Conservation (phyloP, 2,888 invertebrate genomes). For the Cotesia congregata region DNA sequence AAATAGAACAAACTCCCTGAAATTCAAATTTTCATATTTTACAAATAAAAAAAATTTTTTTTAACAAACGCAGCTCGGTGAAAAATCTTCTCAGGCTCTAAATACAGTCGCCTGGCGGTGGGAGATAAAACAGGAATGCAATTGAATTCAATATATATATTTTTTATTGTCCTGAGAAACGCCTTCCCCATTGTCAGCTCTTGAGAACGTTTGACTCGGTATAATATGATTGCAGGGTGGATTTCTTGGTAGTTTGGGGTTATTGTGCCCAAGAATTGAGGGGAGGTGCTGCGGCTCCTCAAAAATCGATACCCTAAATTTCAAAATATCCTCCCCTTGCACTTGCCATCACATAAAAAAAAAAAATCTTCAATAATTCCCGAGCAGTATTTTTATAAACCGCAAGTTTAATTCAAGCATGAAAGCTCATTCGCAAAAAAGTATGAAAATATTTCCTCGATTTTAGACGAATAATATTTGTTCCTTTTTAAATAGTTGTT, state of each 20-base stretch:
- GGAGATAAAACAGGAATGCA: slow-evolving; percentile 1
- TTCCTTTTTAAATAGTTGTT: too few relatives aligned
- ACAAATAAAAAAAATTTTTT: not conserved
- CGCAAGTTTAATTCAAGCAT: not conserved
- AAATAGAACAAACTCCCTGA: too few relatives aligned
- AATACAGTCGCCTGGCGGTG: not conserved
- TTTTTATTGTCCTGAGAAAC: slow-evolving; percentile 25
- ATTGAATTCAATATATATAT: slow-evolving; percentile 7
- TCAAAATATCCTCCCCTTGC: not conserved
- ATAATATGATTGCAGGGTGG: slow-evolving; percentile 68
- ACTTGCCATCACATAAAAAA: not conserved
- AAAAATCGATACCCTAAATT: slow-evolving; percentile 10
- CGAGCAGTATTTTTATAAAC: not conserved
- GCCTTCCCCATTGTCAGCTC: slow-evolving; percentile 47
- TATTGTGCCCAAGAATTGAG: slow-evolving; percentile 64
- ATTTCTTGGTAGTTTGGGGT: slow-evolving; percentile 68
- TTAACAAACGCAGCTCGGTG: not conserved
- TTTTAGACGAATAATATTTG: too few relatives aligned
- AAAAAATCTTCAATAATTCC: not conserved
- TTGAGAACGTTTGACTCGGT: slow-evolving; percentile 67
- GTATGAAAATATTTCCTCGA: slow-evolving; percentile 1
- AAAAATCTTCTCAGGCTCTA: not conserved
- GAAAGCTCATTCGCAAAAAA: not conserved
- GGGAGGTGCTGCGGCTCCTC: slow-evolving; percentile 65
- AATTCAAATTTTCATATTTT: not conserved